Evolutionary conservation across 2,113 vertebrate genomes (phyloP), one percentile per base, ranked within the genome.

Genomic region (Heterotis niloticus): DNA sequence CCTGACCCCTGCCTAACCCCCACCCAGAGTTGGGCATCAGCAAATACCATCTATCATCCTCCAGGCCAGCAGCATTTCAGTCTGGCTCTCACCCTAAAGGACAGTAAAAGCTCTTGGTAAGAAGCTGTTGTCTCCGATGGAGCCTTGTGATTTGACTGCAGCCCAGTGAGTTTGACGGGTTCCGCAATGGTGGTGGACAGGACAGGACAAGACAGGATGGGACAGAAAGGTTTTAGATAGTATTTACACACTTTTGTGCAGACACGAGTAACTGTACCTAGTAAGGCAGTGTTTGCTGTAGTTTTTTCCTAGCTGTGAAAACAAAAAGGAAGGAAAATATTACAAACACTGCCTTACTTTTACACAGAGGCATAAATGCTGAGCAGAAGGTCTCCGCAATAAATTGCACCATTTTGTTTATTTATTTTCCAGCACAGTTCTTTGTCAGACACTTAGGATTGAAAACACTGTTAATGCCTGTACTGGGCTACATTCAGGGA

Each of bases 11-110:
- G 93, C 93, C 91, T 92, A 91, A 92, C 93, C 89, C 88, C 91
- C 93, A 91, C 90, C 92, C 92, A 96, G 92, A 92, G 91, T 90
- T 91, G 92, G 92, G 93, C 91, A 93, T 90, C 93, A 90, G 93
- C 88, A 90, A 91, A 90, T 87, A 84, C 91, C 94, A 96, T 96
- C 95, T 94, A 96, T 97, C 95, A 97, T 94, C 90, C 89, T 85
- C 89, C 89, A 89, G 87, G 93, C 91, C 92, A 85, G 87, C 34
- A 4, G 34, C 93, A 94, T 96, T 94, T 93, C 95, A 95, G 90
- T 95, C 90, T 91, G 80, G 60, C 83, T 80, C 87, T 88, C 86
- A 90, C 91, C 90, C 34, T 91, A 91, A 92, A 92, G 88, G 90
- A 92, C 88, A 90, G 89, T 86, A 92, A 91, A 91, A 91, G 91